Conservation (phyloP, 2,113 vertebrate genomes). For the Glaucidium brasilianum region DNA sequence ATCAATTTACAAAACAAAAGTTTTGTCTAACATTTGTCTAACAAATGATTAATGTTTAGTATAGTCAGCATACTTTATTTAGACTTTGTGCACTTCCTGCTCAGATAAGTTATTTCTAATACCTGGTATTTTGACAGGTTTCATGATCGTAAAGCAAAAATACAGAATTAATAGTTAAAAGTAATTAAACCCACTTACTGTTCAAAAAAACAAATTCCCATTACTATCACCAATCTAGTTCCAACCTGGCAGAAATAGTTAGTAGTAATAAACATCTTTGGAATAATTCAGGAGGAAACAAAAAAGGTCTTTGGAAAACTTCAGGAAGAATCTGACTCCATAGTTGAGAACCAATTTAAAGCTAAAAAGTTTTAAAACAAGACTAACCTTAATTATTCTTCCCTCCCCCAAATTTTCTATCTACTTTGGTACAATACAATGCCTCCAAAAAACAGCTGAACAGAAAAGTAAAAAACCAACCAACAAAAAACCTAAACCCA, state of each 20-base stretch:
- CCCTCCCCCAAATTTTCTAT: not conserved
- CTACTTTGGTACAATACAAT: not conserved
- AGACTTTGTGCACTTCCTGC: not conserved
- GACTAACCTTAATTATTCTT: not conserved
- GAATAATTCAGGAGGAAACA: not conserved
- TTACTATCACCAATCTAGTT: not conserved
- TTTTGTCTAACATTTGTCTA: not conserved
- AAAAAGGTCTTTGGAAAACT: not conserved
- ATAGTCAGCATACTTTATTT: not conserved
- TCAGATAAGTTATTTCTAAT: not conserved
- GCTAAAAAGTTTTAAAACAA: not conserved
- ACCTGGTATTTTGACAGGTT: not conserved
- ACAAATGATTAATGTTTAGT: not conserved
- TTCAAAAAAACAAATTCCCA: not conserved
- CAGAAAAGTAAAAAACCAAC: not conserved
- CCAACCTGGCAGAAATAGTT: not conserved
- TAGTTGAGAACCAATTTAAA: not conserved
- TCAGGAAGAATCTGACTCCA: not conserved
- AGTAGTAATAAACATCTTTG: not conserved
- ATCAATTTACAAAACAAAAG: not conserved
- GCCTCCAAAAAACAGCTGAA: not conserved
- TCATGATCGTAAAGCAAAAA: not conserved
- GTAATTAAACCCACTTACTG: not conserved
- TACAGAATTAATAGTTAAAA: not conserved
- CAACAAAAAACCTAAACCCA: not conserved